phyloP scores from a whole-genome alignment of 2,113 vertebrate species.

The Morone saxatilis region DNA sequence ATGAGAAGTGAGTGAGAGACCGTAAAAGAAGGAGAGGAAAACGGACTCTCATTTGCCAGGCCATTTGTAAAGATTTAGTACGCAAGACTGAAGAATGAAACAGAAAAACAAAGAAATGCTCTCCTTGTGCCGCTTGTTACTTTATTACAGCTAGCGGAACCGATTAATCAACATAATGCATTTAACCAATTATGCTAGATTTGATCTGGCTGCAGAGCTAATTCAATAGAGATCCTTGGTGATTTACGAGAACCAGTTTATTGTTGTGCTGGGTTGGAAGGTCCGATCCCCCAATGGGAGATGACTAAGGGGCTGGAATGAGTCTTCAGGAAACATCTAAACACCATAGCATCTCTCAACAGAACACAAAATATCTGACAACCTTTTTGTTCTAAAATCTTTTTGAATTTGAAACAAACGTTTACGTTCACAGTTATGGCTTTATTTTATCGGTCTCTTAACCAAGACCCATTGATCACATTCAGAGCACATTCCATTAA shows the following conservation, averaged over 20 bases:
- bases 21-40: slow-evolving; percentile 39
- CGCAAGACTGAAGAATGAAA: slow-evolving; percentile 28
- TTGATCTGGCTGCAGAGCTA: slow-evolving; percentile 79
- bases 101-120: slow-evolving; percentile 63
- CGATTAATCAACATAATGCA: slow-evolving; percentile 84
- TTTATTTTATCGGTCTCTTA: slow-evolving; percentile 42
- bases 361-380: slow-evolving; percentile 12
- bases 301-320: slow-evolving; percentile 52
- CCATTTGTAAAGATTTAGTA: slow-evolving; percentile 70
- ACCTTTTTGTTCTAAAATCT: slow-evolving; percentile 1
- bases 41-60: slow-evolving; percentile 55
- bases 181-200: slow-evolving; percentile 83
- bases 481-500: slow-evolving; percentile 29
- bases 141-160: slow-evolving; percentile 73
- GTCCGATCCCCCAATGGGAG: slow-evolving; percentile 48
- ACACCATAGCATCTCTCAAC: slow-evolving; percentile 25
- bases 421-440: slow-evolving; percentile 19
- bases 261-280: slow-evolving; percentile 61
- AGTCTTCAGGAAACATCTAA: slow-evolving; percentile 49
- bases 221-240: slow-evolving; percentile 79
- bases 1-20: slow-evolving; percentile 31
- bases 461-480: neutral
- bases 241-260: slow-evolving; percentile 77
- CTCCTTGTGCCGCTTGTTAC: slow-evolving; percentile 55
- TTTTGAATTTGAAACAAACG: slow-evolving; percentile 29